Conservation (phyloP, 37 sponge, comb jelly and placozoan genomes). For the Halisarca cf. caerulea region DNA sequence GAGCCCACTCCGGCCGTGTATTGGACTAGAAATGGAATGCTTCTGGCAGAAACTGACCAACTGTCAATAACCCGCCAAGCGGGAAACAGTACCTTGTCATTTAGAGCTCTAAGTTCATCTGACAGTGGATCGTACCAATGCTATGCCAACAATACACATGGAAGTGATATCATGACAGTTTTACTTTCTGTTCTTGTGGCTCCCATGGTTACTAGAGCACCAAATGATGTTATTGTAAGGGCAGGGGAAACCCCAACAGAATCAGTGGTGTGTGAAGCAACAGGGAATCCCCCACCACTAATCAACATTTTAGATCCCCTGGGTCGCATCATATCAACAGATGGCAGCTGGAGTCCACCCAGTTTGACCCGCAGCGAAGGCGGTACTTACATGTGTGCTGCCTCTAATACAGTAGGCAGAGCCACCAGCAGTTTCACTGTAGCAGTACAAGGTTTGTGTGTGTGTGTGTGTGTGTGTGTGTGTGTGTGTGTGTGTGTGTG, state of each 20-base stretch:
- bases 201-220: conserved; percentile 5
- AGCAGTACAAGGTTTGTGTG: conserved; percentile 45
- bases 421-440: conserved; percentile 17
- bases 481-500: no score
- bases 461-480: no score
- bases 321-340: background rate
- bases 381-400: conserved; percentile 59
- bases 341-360: conserved; percentile 31
- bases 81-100: conserved; percentile 44
- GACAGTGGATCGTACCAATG: conserved; percentile 60
- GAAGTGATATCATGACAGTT: background rate
- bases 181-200: conserved; percentile 36
- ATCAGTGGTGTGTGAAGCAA: conserved; percentile 9
- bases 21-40: conserved; percentile 4
- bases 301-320: conserved; percentile 36
- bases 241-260: background rate
- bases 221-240: background rate
- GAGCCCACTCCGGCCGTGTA: background rate
- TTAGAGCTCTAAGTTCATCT: conserved; percentile 10
- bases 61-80: background rate
- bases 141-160: conserved; percentile 39
- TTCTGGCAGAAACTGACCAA: background rate
- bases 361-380: background rate
- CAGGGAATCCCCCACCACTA: conserved; percentile 42
- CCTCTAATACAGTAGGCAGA: conserved; percentile 35